A percentile compares a stretch with the other conserved stretches of the same genome.
Evolutionary conservation across 2,797 vertebrate species (phyloP).

Genomic region (Atherinosoma microstoma): DNA sequence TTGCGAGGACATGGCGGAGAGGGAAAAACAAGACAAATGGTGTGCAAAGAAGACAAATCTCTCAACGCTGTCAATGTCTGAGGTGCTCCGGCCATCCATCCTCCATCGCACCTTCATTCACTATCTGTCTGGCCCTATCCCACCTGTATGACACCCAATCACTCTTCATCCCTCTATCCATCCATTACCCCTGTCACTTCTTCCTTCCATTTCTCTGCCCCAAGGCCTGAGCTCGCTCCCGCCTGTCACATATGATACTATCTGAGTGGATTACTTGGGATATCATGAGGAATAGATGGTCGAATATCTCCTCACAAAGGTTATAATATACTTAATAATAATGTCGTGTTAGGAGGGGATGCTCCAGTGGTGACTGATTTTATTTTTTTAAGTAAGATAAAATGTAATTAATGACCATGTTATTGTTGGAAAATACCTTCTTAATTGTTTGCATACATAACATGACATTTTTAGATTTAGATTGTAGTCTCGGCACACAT

Average conservation of each 20-base stretch:
- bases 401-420: constrained; percentile 3
- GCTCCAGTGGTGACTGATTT: background rate
- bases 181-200: constrained; percentile 75
- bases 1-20: constrained; percentile 45
- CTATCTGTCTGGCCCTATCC: constrained; percentile 74
- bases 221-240: constrained; percentile 72
- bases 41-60: constrained; percentile 72
- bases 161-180: constrained; percentile 76
- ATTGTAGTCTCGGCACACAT: background rate
- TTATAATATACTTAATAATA: constrained; percentile 51
- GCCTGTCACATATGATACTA: constrained; percentile 72
- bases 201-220: constrained; percentile 72
- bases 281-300: constrained; percentile 57
- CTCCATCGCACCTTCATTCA: constrained; percentile 68
- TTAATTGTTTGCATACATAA: background rate
- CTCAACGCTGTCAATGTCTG: constrained; percentile 64
- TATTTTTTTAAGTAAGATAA: background rate
- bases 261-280: constrained; percentile 68
- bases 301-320: constrained; percentile 44
- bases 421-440: background rate
- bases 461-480: background rate
- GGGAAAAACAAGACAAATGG: constrained; percentile 68
- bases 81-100: constrained; percentile 70
- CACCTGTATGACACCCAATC: constrained; percentile 79
- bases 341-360: background rate